Percentiles rank a stretch among this genome's conserved stretches.
phyloP scores from a whole-genome alignment of 2,888 invertebrate genomes.

The Calameuta pallipes region DNA sequence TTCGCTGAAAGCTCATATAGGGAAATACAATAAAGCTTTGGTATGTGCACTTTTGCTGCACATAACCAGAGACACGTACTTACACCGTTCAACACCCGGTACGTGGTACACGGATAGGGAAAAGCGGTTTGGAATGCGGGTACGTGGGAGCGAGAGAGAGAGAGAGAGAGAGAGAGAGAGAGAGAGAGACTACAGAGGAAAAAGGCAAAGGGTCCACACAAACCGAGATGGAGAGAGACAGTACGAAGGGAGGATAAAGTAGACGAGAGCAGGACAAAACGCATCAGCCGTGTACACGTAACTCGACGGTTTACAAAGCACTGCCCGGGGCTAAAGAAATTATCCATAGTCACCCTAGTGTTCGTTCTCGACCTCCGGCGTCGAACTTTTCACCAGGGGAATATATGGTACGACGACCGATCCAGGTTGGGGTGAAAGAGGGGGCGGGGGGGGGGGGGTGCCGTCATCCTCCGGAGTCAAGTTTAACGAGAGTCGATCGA shows the following conservation, averaged over 20 bases:
- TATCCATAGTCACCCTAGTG: slow-evolving; percentile 7
- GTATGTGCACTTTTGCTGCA: not conserved
- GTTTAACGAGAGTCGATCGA: not conserved
- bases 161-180: no score
- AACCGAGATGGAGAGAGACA: not conserved
- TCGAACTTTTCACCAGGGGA: not conserved
- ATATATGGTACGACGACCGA: not conserved
- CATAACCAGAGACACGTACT: not conserved
- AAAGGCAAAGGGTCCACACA: not conserved
- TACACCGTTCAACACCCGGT: not conserved
- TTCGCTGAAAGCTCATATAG: slow-evolving; percentile 2
- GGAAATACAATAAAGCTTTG: slow-evolving; percentile 6
- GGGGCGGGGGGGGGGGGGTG: no score
- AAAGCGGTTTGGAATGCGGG: not conserved
- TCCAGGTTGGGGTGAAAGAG: not conserved
- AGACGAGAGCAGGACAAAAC: not conserved
- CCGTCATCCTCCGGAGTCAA: not conserved
- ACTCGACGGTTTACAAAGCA: slow-evolving; percentile 3
- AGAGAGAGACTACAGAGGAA: not conserved
- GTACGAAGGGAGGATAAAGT: not conserved
- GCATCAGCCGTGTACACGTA: not conserved
- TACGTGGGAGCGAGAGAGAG: no score
- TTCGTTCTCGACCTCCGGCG: not conserved
- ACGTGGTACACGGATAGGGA: not conserved
- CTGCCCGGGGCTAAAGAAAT: slow-evolving; percentile 1